Base-by-base conservation (phyloP, 2,888 invertebrate species). In the Lycocerus yunnanus region DNA sequence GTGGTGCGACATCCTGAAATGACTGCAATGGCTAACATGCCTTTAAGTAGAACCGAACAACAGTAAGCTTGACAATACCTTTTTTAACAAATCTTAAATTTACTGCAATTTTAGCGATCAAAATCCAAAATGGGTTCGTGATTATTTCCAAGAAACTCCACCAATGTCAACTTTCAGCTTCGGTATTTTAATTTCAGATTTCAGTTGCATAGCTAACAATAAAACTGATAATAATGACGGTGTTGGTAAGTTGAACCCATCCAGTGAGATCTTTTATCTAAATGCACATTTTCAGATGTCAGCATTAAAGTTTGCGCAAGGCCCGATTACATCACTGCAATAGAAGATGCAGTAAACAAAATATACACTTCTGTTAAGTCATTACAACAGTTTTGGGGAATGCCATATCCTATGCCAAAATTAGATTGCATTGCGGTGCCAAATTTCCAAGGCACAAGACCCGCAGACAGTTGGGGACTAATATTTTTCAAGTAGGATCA, bases 391-490 rank as follows among this genome's bases (percentile, higher is more conserved):
- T 91, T 92, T 80, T 93, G 93, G 89, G 89, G 90, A 68, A 88
- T 90, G n/a, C 89, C 92, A 0, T 88, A 93, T 75, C 93, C 93
- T 0, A 83, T 95, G 59, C 88, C 90, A 0, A 92, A 92, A 83
- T 84, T 95, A 77, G 94, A 95, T 83, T 87, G 95, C 2, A 89
- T 95, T 0, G 93, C 93, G 0, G 86, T 95, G 68, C 95, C 95
- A 0, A 92, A 91, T 77, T 92, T 93, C 78, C 89, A 90, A 77
- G 92, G 92, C 0, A 91, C 92, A 1, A 91, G 92, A 79, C 93
- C 94, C 0, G 91, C 92, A 3, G 94, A 95, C 81, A 93, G 92
- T 82, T 95, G 94, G 94, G 95, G 95, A 3, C 88, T 95, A 2
- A 90, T 95, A 78, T 88, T 94, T 58, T 94, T 94, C 84, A 94